Evolutionary conservation across 2,888 invertebrate species (phyloP), one percentile per base, ranked within the genome.

Genomic region (Steinernema carpocapsae): DNA sequence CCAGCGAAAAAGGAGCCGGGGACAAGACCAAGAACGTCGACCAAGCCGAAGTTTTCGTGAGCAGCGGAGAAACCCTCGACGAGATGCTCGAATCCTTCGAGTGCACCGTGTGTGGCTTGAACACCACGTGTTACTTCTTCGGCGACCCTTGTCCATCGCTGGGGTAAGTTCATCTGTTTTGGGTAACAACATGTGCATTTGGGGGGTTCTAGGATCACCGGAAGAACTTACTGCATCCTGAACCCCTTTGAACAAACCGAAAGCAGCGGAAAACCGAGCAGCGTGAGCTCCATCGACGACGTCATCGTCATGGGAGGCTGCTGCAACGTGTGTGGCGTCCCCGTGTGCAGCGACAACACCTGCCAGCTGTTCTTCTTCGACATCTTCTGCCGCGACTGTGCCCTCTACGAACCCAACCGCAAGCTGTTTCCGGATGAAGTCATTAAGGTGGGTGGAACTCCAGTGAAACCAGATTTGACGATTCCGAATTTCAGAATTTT

Each of bases 311-410:
- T 64, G 64, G 64, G 64, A 12, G 17, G 26, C 17, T 29, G 24
- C 10, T 64, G 64, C 64, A 17, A n/a, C 32, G 29, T 64, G 17
- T 64, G 64, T 32, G 64, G 64, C 24, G 24, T 17, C 17, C 17
- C 12, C 4, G 64, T 64, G 12, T 64, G 64, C 64, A 29, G 24
- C 7, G 64, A 64, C 32, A 29, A 26, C 32, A 32, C 17, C 14
- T 64, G 64, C 32, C 24, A 29, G 17, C 17, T 64, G 32, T 37
- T 10, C 37, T 64, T 64, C 19, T 14, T 29, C 12, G 12, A 64
- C 1, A 64, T 29, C 12, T 64, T 64, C 64, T 64, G 64, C 32
- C 24, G 64, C 6, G 64, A 32, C 14, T 64, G 64, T 64, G 64
- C 64, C 29, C 64, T 64, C 3, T 64, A 32, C 32, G 32, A 64